phyloP scores from a whole-genome alignment of 2,888 invertebrate species.

The Microplitis manilae region DNA sequence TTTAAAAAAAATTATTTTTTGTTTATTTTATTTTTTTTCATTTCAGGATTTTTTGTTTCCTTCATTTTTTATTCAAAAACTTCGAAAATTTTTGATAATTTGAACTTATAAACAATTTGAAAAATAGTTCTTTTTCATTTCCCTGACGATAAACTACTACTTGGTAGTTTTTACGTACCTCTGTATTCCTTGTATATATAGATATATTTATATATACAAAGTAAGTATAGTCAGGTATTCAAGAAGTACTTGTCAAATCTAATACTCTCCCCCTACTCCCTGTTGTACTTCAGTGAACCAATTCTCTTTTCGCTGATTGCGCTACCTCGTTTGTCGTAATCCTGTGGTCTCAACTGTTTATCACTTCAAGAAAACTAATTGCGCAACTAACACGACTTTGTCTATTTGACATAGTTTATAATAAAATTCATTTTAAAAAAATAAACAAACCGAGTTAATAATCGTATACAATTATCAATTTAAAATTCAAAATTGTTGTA shows the following conservation, averaged over 20 bases:
- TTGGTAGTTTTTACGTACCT: background rate
- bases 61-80: conserved; percentile 29
- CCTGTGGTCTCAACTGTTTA: conserved; percentile 40
- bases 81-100: conserved; percentile 13
- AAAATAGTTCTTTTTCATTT: background rate
- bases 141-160: background rate
- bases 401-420: background rate
- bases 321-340: conserved; percentile 39
- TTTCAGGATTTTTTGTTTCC: conserved; percentile 24
- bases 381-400: conserved; percentile 14
- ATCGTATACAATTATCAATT: background rate
- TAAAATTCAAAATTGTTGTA: background rate
- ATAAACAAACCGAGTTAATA: background rate
- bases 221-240: conserved; percentile 46
- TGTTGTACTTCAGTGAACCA: conserved; percentile 29
- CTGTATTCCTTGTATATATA: background rate
- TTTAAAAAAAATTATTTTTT: conserved; percentile 58
- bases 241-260: conserved; percentile 51
- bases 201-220: conserved; percentile 5
- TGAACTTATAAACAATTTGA: conserved; percentile 5
- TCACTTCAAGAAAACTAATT: conserved; percentile 36
- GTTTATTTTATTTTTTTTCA: conserved; percentile 12
- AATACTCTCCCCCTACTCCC: conserved; percentile 15
- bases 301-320: conserved; percentile 31
- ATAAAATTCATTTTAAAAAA: background rate